These are phyloP conservation scores for Oscheius sp. DNA, from an alignment of 2,888 invertebrate species.

Conservation along the genomic window DNA sequence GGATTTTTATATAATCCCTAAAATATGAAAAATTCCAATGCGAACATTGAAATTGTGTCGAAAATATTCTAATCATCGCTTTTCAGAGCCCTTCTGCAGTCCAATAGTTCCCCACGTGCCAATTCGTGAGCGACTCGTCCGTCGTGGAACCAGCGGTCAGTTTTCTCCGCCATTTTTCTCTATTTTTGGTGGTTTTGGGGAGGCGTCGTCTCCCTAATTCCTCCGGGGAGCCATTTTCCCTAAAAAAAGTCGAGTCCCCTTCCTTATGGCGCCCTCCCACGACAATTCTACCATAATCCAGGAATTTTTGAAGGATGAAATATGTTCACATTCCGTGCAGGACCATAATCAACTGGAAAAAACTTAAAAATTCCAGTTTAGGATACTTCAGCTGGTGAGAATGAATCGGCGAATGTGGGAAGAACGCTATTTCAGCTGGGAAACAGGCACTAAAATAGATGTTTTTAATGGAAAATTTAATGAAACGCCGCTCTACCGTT, in stretches of 20 bases:
- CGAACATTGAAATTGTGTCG: no score
- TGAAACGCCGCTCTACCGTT: no score
- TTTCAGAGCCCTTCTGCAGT: slow-evolving; percentile 66
- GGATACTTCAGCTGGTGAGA: not conserved
- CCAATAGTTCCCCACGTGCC: slow-evolving; percentile 66
- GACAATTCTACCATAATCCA: not conserved
- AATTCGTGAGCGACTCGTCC: slow-evolving; percentile 61
- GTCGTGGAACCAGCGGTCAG: slow-evolving; percentile 63
- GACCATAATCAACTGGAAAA: not conserved
- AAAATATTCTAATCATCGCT: no score
- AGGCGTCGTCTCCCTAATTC: no score
- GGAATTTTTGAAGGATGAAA: not conserved
- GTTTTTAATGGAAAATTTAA: no score
- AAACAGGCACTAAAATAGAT: no score
- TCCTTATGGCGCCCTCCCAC: not conserved
- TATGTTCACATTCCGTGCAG: not conserved
- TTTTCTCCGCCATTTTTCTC: slow-evolving; percentile 14
- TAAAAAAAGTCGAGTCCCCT: not conserved
- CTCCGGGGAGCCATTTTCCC: no score
- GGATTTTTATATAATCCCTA: no score
- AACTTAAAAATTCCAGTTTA: not conserved
- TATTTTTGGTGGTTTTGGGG: not conserved
- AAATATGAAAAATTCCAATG: no score
- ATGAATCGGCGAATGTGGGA: not conserved
- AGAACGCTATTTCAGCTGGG: not conserved